Base-by-base conservation (phyloP, 2,888 invertebrate genomes). In the Subacronicta megacephala region DNA sequence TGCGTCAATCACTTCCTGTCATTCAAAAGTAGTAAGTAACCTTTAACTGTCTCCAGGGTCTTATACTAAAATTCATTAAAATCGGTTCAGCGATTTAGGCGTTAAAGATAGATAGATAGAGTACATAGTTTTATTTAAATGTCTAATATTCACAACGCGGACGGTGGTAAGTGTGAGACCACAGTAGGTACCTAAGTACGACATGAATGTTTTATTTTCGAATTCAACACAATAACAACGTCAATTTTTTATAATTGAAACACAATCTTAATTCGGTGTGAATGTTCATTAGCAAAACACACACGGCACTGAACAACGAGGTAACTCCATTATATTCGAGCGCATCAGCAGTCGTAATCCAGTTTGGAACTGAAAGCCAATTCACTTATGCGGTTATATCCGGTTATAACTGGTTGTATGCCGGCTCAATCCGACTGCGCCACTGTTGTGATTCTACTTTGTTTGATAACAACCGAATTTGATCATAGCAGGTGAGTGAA, bases 251-350 rank as follows among this genome's bases (percentile, higher is more conserved):
- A 57, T 18, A 16, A 29, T 23, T 13, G n/a, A 13, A 45, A 33
- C 33, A 12, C 44, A 37, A n/a, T 31, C n/a, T 0, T 31, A n/a
- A 31, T n/a, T 31, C n/a, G 15, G 23, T 37, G 43, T 12, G 37
- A 12, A 45, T 23, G 26, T 59, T 69, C 35, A 54, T 66, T 63
- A 60, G 44, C 52, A 50, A 57, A 68, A 52, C 62, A 47, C 62
- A 70, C 43, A 60, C 52, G 52, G 20, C 35, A 44, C 54, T 45
- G 55, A 45, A 60, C 56, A 64, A 41, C 58, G 46, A 15, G 33
- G 23, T 66, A 75, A 74, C 72, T 62, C 31, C 29, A 72, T 77
- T 77, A 77, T 55, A 63, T 70, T 61, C 51, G 59, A 51, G 60
- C 35, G 51, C 65, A 64, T 61, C 69, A 60, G 56, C 54, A 67